Base-by-base conservation (phyloP, 2,797 vertebrate genomes). In the Bradypodion ventrale region DNA sequence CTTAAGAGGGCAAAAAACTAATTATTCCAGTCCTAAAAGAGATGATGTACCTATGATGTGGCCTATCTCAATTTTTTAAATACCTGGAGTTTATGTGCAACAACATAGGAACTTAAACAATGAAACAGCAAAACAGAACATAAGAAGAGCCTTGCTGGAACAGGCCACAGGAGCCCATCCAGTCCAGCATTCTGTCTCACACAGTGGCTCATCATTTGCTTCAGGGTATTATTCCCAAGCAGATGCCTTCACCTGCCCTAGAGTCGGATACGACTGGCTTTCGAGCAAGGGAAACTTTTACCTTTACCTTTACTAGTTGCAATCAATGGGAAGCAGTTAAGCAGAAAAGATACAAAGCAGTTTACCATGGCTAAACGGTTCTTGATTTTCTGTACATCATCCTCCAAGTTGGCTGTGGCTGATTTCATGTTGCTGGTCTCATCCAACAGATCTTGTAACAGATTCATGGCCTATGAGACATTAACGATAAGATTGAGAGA, bases 401-500 rank as follows among this genome's bases (percentile, higher is more conserved):
- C 89, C 83, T 75, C 90, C 87, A 96, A 76, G 8, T 1, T 42
- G 3, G 87, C 83, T 35, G 94, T 90, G 1, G 68, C 79, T 0
- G 88, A 90, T 86, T 93, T 96, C 49, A 97, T 86, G 2, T 49
- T 40, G 0, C 73, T 72, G 1, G 97, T 84, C 4, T 97, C 94
- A 35, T 92, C 78, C 29, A 90, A 5, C 27, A 96, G 82, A 6
- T 94, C 93, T 81, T 96, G 92, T 27, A 96, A 93, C 75, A 96
- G 84, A 56, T 65, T 72, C 46, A 90, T 76, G 74, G 91, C 88
- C 97, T 98, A 84, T 2, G 84, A 74, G 27, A 49, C n/a, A n/a
- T n/a, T n/a, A 7, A 23, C 29, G 62, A 42, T 72, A 16, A 79
- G n/a, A 59, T 60, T n/a, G 23, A 75, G 59, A 44, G 49, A 74